Conservation (phyloP, 2,113 vertebrate species). For the Tetrax tetrax region DNA sequence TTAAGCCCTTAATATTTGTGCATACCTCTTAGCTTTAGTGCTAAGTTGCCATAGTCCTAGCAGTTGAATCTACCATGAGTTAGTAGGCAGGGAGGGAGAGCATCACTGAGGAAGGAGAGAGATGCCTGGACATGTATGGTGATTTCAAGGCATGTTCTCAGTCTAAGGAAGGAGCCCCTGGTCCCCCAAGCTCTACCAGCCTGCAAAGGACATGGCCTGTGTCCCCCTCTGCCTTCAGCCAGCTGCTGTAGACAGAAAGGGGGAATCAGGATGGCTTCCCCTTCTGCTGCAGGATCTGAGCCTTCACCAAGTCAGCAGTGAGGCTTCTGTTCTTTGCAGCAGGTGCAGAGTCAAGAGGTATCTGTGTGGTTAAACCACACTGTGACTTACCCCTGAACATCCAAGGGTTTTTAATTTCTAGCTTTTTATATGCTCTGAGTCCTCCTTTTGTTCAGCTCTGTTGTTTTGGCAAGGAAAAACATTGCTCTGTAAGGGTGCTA, state of each 20-base stretch:
- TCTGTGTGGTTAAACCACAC: not conserved
- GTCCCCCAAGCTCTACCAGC: not conserved
- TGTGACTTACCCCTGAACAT: not conserved
- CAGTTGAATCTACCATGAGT: not conserved
- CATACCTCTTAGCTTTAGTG: not conserved
- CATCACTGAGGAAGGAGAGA: not conserved
- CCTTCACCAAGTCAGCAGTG: not conserved
- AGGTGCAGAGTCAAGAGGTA: rapidly evolving
- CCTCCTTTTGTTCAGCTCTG: not conserved
- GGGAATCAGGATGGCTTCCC: not conserved
- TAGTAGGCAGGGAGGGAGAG: not conserved
- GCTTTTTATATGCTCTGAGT: not conserved
- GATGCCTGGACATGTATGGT: rapidly evolving
- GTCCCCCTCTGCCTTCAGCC: not conserved
- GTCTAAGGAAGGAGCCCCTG: not conserved
- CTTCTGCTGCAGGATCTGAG: not conserved
- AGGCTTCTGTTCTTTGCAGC: not conserved
- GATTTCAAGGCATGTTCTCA: not conserved
- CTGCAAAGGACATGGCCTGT: not conserved
- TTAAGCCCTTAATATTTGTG: not conserved
- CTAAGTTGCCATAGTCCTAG: not conserved
- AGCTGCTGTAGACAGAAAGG: not conserved
- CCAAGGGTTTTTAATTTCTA: not conserved
- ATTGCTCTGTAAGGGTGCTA: not conserved
- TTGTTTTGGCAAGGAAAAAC: not conserved